These are phyloP conservation scores for Microplitis demolitor DNA, from an alignment of 1,140 invertebrate genomes.

Conservation along the genomic window DNA sequence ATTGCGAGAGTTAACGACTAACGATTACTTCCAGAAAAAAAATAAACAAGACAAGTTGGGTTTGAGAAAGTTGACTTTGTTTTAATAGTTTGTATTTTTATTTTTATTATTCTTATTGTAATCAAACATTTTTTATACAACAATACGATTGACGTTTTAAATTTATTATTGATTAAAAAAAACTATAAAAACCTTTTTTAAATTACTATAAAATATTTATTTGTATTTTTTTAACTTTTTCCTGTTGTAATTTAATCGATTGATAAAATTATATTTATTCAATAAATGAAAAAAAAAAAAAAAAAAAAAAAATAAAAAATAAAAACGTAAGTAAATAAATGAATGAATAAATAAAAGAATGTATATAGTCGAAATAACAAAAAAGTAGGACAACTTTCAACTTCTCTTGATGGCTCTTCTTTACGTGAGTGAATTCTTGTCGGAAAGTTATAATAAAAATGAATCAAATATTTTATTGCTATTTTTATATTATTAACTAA, in stretches of 20 bases:
- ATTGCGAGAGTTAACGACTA: not conserved
- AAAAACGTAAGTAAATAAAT: too few relatives aligned
- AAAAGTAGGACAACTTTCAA: conserved; percentile 20
- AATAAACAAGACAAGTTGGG: not conserved
- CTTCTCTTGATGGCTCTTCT: not conserved
- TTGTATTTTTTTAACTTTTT: too few relatives aligned
- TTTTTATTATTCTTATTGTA: not conserved
- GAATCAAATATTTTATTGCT: not conserved
- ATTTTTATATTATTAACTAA: too few relatives aligned
- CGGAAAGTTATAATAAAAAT: not conserved
- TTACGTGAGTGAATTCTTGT: not conserved
- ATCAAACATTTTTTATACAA: not conserved
- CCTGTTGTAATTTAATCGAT: too few relatives aligned
- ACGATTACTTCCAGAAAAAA: conserved; percentile 11
- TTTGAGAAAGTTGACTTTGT: conserved; percentile 21
- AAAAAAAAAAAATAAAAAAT: too few relatives aligned
- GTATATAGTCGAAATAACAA: not conserved
- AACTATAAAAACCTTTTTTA: not conserved
- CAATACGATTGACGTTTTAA: not conserved
- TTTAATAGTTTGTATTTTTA: conserved; percentile 3
- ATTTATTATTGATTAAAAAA: not conserved
- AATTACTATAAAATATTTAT: too few relatives aligned
- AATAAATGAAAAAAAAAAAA: too few relatives aligned
- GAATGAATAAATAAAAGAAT: too few relatives aligned
- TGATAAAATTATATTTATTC: too few relatives aligned